These are phyloP conservation scores for Spheniscus humboldti DNA, from an alignment of 2,797 vertebrate species.

Conservation along the genomic window DNA sequence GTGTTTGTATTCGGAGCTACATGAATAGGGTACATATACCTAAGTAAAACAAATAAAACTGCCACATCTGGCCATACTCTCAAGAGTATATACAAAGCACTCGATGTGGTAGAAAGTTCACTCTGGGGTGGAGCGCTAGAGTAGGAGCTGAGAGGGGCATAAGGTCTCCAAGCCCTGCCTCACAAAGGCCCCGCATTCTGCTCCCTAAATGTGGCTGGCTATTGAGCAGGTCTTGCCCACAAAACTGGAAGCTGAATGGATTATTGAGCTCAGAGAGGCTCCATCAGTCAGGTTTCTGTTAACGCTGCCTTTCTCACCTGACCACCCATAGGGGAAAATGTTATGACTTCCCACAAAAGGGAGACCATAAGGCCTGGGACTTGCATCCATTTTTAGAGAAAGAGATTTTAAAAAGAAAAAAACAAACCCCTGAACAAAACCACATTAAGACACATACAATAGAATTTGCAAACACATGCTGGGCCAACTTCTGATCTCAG, in stretches of 20 bases:
- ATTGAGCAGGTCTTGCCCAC: neutral
- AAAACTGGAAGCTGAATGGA: neutral
- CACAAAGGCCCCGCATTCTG: neutral
- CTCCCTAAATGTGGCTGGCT: neutral
- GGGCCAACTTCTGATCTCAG: conserved; percentile 23
- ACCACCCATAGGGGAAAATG: neutral
- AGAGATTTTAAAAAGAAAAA: neutral
- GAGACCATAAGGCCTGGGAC: neutral
- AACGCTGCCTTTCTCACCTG: neutral
- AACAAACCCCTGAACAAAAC: neutral
- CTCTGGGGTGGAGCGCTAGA: neutral
- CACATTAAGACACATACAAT: neutral
- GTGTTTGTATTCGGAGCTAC: neutral
- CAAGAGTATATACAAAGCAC: neutral
- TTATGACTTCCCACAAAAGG: neutral
- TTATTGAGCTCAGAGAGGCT: neutral
- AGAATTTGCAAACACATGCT: neutral
- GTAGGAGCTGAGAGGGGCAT: neutral
- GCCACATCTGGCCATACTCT: neutral
- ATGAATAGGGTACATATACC: neutral
- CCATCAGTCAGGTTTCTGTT: neutral
- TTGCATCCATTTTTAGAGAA: neutral
- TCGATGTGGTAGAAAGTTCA: neutral
- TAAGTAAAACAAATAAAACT: conserved; percentile 7
- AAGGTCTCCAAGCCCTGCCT: neutral